Conservation (phyloP, 2,888 invertebrate species). For the Apoda limacodes region DNA sequence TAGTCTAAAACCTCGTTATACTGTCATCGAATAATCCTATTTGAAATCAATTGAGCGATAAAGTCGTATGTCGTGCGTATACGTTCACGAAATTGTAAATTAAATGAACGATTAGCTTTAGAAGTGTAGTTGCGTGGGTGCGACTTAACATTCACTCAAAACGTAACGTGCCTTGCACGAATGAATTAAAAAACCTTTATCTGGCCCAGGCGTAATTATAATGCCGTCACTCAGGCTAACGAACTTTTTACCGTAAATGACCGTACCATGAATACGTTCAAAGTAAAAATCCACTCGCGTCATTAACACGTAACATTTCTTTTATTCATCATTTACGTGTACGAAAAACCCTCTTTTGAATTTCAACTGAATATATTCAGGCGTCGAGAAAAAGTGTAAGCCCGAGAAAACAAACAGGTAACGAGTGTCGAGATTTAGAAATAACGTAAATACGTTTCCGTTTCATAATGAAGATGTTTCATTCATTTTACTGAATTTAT, state of each 20-base stretch:
- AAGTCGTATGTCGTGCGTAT: conserved; percentile 47
- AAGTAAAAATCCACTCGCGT: no score
- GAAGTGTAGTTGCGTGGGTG: conserved; percentile 47
- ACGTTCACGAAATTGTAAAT: conserved; percentile 54
- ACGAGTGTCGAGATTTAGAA: conserved; percentile 4
- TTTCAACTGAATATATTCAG: conserved; percentile 9
- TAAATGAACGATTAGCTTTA: conserved; percentile 57
- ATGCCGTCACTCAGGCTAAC: conserved; percentile 46
- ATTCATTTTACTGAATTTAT: conserved; percentile 6
- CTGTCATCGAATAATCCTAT: conserved; percentile 45
- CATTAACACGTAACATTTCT: no score
- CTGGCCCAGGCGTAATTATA: conserved; percentile 47
- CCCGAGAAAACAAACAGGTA: conserved; percentile 1
- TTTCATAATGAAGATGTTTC: conserved; percentile 10
- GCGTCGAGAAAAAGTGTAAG: neutral
- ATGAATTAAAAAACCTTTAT: conserved; percentile 40
- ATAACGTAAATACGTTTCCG: conserved; percentile 7
- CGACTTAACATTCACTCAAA: conserved; percentile 34
- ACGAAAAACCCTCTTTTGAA: no score
- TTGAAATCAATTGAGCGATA: conserved; percentile 53
- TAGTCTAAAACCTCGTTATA: conserved; percentile 32
- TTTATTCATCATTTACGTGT: no score
- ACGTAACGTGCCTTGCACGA: conserved; percentile 12
- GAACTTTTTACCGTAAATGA: conserved; percentile 35
- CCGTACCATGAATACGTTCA: conserved; percentile 20